Percentiles rank a stretch among this genome's conserved stretches.
Conservation (phyloP, 2,888 invertebrate genomes). For the Drosophila lutescens region DNA sequence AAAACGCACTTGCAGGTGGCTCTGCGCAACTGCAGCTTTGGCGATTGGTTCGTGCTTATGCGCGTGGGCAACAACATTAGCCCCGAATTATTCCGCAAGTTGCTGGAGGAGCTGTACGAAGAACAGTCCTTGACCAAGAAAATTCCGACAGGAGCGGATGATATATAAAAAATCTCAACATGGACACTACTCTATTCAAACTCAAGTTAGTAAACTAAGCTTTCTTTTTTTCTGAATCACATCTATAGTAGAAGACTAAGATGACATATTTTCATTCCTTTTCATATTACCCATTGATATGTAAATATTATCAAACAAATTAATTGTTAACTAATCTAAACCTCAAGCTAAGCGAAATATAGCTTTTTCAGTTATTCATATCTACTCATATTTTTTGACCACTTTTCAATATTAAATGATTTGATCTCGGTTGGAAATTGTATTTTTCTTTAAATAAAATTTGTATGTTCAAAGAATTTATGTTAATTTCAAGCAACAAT, state of each 20-base stretch:
- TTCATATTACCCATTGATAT: conserved; percentile 42
- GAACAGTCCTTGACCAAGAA: conserved; percentile 22
- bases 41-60: conserved; percentile 92
- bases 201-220: conserved; percentile 9
- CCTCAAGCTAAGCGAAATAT: conserved; percentile 4
- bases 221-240: background rate
- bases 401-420: background rate
- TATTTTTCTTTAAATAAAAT: background rate
- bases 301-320: conserved; percentile 48
- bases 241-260: background rate
- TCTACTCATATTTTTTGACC: background rate
- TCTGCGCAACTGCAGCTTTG: conserved; percentile 84
- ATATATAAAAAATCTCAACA: conserved; percentile 26
- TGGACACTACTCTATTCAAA: background rate
- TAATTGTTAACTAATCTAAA: conserved; percentile 14
- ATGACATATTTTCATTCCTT: conserved; percentile 8
- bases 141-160: conserved; percentile 26
- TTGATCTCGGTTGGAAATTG: background rate
- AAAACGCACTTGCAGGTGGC: conserved; percentile 57
- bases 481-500: background rate
- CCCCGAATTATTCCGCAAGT: conserved; percentile 88
- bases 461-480: background rate
- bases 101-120: conserved; percentile 85
- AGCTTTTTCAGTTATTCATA: conserved; percentile 8
- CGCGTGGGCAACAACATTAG: conserved; percentile 91